Conservation (phyloP, 2,797 vertebrate genomes). For the Gobionotothen gibberifrons region DNA sequence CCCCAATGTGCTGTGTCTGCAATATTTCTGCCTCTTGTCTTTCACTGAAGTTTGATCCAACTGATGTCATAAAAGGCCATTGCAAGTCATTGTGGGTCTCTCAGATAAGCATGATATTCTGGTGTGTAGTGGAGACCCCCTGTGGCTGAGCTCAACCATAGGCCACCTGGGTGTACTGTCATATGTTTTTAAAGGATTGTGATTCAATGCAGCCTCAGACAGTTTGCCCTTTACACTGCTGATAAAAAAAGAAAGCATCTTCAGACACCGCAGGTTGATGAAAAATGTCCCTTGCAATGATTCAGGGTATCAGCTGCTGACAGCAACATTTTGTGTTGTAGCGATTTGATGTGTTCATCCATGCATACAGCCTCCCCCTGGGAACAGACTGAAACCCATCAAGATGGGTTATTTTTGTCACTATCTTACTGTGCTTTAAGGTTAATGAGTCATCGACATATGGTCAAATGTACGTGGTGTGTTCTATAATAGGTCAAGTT, state of each 20-base stretch:
- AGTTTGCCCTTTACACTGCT: slow-evolving; percentile 13
- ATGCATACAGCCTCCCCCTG: slow-evolving; percentile 30
- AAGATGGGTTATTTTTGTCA: slow-evolving; percentile 19
- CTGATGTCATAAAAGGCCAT: slow-evolving; percentile 23
- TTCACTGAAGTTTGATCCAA: slow-evolving; percentile 29
- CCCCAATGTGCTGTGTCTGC: slow-evolving; percentile 58
- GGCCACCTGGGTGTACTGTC: slow-evolving; percentile 56
- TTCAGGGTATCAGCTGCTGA: slow-evolving; percentile 11
- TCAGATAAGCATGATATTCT: slow-evolving; percentile 39
- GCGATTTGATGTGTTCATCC: slow-evolving; percentile 22
- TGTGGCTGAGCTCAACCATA: slow-evolving; percentile 69
- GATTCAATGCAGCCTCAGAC: slow-evolving; percentile 31
- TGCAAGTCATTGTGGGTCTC: slow-evolving; percentile 20
- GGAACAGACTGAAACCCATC: slow-evolving; percentile 21
- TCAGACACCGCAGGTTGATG: slow-evolving; percentile 12
- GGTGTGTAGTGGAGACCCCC: slow-evolving; percentile 70
- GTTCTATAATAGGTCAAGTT: slow-evolving; percentile 1
- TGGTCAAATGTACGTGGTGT: background rate
- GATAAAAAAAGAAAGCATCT: background rate
- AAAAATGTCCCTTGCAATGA: slow-evolving; percentile 26
- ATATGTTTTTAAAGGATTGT: slow-evolving; percentile 18
- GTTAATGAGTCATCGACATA: background rate
- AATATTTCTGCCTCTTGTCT: slow-evolving; percentile 42
- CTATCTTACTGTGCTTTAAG: slow-evolving; percentile 1
- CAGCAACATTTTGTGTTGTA: slow-evolving; percentile 15